These are phyloP conservation scores for Andrena flavipes DNA, from an alignment of 2,888 invertebrate genomes.

Conservation along the genomic window DNA sequence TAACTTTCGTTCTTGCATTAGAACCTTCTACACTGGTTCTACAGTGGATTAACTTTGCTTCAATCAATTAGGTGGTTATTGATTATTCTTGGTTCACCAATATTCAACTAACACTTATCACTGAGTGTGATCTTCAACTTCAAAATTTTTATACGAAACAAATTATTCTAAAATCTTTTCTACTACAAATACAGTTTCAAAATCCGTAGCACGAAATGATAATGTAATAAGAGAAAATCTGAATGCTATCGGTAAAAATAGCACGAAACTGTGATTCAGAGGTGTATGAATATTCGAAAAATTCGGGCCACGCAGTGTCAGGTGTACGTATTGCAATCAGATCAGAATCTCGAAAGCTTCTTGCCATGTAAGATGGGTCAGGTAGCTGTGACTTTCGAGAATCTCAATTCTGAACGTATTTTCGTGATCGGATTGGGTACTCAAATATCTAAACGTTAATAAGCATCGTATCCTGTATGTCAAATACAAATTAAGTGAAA, in stretches of 20 bases:
- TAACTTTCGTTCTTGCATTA: background rate
- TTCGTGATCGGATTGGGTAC: background rate
- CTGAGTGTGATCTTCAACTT: no score
- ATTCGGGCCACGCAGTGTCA: background rate
- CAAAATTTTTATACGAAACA: no score
- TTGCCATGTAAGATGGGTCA: background rate
- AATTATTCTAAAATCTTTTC: no score
- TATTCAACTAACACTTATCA: background rate
- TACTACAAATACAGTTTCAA: no score
- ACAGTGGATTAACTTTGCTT: background rate
- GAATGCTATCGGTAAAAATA: no score
- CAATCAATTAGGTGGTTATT: background rate
- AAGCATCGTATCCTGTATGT: background rate
- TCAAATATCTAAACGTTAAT: background rate
- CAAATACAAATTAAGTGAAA: no score
- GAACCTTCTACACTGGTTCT: background rate
- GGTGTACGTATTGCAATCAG: background rate
- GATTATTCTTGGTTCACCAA: background rate
- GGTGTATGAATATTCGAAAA: background rate
- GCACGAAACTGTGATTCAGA: background rate
- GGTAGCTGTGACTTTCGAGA: background rate
- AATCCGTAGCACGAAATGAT: no score
- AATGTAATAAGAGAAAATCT: no score
- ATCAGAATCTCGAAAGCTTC: background rate
- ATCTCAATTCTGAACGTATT: slow-evolving; percentile 1